A percentile compares a stretch with the other conserved stretches of the same genome.
Conservation (phyloP, 2,797 vertebrate genomes). For the Tenualosa thibaudeaui region DNA sequence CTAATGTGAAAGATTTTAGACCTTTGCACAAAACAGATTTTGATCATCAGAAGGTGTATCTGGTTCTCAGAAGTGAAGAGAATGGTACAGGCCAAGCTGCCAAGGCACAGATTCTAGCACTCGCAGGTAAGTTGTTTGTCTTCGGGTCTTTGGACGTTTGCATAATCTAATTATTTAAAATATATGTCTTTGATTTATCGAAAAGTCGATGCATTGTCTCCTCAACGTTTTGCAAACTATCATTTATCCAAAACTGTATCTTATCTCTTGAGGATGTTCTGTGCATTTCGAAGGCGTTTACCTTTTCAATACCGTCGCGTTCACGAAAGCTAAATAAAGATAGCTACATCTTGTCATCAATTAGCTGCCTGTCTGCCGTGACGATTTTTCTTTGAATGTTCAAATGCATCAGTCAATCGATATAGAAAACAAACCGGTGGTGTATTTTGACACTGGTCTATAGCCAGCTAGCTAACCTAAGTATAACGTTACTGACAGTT, state of each 20-base stretch:
- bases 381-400: constrained; percentile 18
- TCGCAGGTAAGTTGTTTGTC: constrained; percentile 86
- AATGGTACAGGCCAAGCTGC: constrained; percentile 84
- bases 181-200: background rate
- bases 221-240: background rate
- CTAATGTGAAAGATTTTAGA: constrained; percentile 90
- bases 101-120: constrained; percentile 94
- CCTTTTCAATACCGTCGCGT: background rate
- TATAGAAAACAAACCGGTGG: background rate
- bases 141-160: constrained; percentile 10
- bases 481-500: constrained; percentile 25
- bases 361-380: constrained; percentile 50
- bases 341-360: background rate
- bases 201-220: background rate
- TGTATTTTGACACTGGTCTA: constrained; percentile 69
- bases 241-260: background rate
- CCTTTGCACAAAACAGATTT: constrained; percentile 92
- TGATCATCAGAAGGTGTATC: constrained; percentile 97
- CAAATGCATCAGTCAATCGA: background rate
- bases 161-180: background rate
- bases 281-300: constrained; percentile 11
- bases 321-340: constrained; percentile 17
- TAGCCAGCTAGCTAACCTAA: constrained; percentile 52
- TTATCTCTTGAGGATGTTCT: background rate
- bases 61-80: constrained; percentile 87